These are phyloP conservation scores for Anthopleura xanthogrammica DNA, from an alignment of 92 coral and sea anemone genomes.

Conservation along the genomic window DNA sequence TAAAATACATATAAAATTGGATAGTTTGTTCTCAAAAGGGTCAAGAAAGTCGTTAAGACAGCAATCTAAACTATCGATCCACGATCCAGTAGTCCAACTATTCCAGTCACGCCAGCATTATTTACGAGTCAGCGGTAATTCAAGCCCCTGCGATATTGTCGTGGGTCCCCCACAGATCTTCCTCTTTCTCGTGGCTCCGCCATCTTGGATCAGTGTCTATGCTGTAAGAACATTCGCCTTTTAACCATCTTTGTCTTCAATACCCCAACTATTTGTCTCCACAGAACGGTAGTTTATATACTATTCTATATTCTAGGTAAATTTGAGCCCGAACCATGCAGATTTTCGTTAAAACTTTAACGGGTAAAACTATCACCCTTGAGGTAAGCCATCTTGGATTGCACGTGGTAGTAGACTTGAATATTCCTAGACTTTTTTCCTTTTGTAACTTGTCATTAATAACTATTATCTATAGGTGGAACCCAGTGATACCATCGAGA, in stretches of 20 bases:
- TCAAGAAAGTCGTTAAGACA: too few relatives aligned
- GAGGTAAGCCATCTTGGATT: slow-evolving; percentile 64
- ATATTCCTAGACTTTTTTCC: background rate
- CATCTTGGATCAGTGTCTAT: slow-evolving; percentile 61
- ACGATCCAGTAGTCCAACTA: slow-evolving; percentile 5
- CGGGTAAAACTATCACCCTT: slow-evolving; percentile 98
- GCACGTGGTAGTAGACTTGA: slow-evolving; percentile 10
- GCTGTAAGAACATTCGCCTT: slow-evolving; percentile 38
- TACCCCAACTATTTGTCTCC: background rate
- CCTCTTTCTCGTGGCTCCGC: slow-evolving; percentile 99
- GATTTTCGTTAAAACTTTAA: slow-evolving; percentile 98
- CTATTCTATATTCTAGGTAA: slow-evolving; percentile 48
- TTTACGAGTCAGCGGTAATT: slow-evolving; percentile 20
- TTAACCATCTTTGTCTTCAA: slow-evolving; percentile 14
- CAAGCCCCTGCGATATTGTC: slow-evolving; percentile 26
- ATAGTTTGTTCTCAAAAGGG: background rate
- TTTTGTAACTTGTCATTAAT: slow-evolving; percentile 4
- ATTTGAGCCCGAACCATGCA: slow-evolving; percentile 90
- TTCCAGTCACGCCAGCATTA: slow-evolving; percentile 15
- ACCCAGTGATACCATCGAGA: slow-evolving; percentile 98
- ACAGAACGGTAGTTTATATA: slow-evolving; percentile 10
- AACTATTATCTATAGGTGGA: slow-evolving; percentile 64
- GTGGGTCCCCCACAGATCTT: slow-evolving; percentile 49
- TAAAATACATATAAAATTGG: too few relatives aligned
- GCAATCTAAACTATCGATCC: background rate